Conservation (phyloP, 2,797 vertebrate species). For the Zalophus californianus region DNA sequence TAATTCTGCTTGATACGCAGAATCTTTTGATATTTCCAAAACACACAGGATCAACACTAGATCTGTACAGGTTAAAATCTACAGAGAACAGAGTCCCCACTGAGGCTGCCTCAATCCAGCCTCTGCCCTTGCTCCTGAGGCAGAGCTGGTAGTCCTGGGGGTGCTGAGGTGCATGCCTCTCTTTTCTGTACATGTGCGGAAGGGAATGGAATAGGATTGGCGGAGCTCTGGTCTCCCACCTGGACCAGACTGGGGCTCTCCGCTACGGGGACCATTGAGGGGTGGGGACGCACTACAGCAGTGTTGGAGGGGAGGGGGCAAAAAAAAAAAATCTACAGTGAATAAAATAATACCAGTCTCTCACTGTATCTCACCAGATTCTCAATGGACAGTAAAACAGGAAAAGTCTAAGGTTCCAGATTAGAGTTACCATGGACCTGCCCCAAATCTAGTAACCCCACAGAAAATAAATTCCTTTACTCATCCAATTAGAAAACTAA, state of each 20-base stretch:
- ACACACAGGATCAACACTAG: conserved; percentile 13
- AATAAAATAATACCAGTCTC: background rate
- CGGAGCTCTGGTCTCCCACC: background rate
- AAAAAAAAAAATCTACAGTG: background rate
- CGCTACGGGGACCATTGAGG: background rate
- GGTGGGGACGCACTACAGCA: background rate
- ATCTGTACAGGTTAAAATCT: background rate
- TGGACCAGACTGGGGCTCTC: background rate
- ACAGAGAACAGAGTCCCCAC: background rate
- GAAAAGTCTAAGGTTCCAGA: background rate
- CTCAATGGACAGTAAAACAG: background rate
- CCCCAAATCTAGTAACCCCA: background rate
- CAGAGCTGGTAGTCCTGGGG: background rate
- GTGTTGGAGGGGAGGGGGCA: background rate
- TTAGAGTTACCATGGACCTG: conserved; percentile 26
- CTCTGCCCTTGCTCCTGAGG: background rate
- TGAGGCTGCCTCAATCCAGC: background rate
- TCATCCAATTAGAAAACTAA: conserved; percentile 53
- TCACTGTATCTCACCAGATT: conserved; percentile 6
- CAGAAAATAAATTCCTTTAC: conserved; percentile 10
- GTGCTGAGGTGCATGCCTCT: background rate
- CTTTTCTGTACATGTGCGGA: background rate
- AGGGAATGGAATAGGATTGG: background rate
- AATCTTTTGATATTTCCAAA: conserved; percentile 33
- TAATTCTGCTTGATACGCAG: background rate